Evolutionary conservation across 2,888 invertebrate genomes (phyloP), one percentile per base, ranked within the genome.

Genomic region (Selenia dentaria): DNA sequence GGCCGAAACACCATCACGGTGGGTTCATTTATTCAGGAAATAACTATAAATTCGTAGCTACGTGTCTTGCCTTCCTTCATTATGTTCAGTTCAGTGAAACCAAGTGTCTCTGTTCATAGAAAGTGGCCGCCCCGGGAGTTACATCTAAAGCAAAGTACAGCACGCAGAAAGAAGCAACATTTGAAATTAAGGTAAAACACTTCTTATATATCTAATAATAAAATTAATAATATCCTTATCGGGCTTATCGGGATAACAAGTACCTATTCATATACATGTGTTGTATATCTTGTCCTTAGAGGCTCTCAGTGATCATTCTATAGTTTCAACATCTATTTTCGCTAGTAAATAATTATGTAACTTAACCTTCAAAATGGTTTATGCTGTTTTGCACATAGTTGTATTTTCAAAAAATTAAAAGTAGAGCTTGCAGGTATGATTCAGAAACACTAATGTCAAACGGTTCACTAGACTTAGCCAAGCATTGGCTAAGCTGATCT

Each of bases 151-250:
- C 85, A 54, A 93, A 92, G 64, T 94, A 93, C 73, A 87, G 88
- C 64, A 83, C 86, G 57, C 92, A 92, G 52, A 92, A 92, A 4
- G 94, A 94, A 74, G 93, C 93, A 3, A 82, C 85, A 6, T 94
- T 93, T 64, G 93, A 94, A 77, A 92, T 92, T 6, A 89, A 92
- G 88, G 92, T 92, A 40, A 11, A 14, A 20, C 27, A 26, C 8
- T 1, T n/a, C 12, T 8, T 29, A 8, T 38, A 25, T 22, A 24
- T n/a, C n/a, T 24, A 6, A n/a, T n/a, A 8, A 6, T 24, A 24
- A 4, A 8, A 24, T 8, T 24, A 24, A n/a, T 1, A 24, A 3
- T 12, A 13, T 34, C 10, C 4, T 1, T 28, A n/a, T 4, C n/a
- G 12, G 0, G 3, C 3, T 6, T 8, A 16, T 11, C 11, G 8